Base-by-base conservation (phyloP, 2,797 vertebrate species). In the Naso thynnoides region DNA sequence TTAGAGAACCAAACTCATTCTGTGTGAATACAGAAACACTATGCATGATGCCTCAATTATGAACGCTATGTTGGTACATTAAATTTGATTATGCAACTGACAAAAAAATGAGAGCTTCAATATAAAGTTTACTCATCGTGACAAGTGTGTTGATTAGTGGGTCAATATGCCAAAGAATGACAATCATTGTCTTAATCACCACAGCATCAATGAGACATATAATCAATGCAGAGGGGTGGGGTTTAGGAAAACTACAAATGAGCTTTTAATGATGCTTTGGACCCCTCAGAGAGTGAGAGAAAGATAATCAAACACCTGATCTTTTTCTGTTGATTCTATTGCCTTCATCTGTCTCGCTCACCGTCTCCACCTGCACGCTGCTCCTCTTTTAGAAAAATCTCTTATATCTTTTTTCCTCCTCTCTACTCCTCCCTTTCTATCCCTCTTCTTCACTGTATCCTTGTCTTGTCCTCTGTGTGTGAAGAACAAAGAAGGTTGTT, bases 261-360 rank as follows among this genome's bases (percentile, higher is more conserved):
- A 88, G 81, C 15, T 89, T 92, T 92, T 93, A 91, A 92, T 88
- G 87, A 82, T 53, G 49, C 63, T 62, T 0, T 16, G 24, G 61
- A 58, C 27, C 29, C 60, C 48, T 58, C 24, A 49, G 76, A 78
- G 69, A 71, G 36, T 1, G 31, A 75, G 58, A 15, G 19, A 27
- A 29, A 38, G 14, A 65, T 44, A 69, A 71, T 73, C 66, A 79
- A 65, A 72, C 74, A 68, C 64, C 60, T 41, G 70, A 73, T 88
- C 45, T 60, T 73, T 53, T 49, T n/a, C 36, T 61, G 44, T 38
- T n/a, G 56, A 29, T 56, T 72, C 24, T 45, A 16, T 68, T 48
- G 31, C 26, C 49, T 62, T 64, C 29, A 41, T 69, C n/a, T 27
- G 23, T 44, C 19, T 14, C 21, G 10, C 26, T 33, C 48, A 41